phyloP scores from a whole-genome alignment of 2,888 invertebrate species.

The Pteria penguin region DNA sequence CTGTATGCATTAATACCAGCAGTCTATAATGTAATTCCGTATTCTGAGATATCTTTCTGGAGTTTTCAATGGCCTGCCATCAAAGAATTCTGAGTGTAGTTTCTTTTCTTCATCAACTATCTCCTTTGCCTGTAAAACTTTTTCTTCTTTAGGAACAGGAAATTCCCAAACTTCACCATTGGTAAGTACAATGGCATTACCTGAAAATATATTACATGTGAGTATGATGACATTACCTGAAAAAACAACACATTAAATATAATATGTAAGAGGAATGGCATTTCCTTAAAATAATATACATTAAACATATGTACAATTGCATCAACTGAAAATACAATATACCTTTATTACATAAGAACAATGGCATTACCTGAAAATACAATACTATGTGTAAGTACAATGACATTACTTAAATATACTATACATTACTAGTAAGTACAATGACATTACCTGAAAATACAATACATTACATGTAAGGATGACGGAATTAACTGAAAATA shows the following conservation, averaged over 20 bases:
- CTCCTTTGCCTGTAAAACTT: constrained; percentile 77
- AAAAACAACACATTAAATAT: too few species aligned
- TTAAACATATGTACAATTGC: too few species aligned
- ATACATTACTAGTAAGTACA: constrained; percentile 57
- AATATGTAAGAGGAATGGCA: too few species aligned
- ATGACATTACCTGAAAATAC: constrained; percentile 64
- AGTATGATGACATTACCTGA: not conserved
- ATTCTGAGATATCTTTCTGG: constrained; percentile 84
- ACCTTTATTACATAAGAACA: too few species aligned
- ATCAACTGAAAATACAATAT: too few species aligned
- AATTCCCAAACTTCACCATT: constrained; percentile 72
- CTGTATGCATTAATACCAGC: constrained; percentile 79
- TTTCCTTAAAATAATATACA: too few species aligned
- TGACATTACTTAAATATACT: too few species aligned
- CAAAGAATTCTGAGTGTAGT: constrained; percentile 83
- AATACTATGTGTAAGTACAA: too few species aligned
- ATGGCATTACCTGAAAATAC: too few species aligned
- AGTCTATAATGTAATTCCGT: constrained; percentile 83
- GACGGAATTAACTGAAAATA: too few species aligned
- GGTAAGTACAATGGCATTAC: constrained; percentile 59
- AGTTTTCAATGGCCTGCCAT: constrained; percentile 82
- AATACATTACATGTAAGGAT: constrained; percentile 4
- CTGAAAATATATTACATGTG: constrained; percentile 50
- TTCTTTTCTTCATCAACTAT: constrained; percentile 83
- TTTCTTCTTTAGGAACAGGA: constrained; percentile 82